Base-by-base conservation (phyloP, 2,888 invertebrate genomes). In the Eupithecia exiguata region DNA sequence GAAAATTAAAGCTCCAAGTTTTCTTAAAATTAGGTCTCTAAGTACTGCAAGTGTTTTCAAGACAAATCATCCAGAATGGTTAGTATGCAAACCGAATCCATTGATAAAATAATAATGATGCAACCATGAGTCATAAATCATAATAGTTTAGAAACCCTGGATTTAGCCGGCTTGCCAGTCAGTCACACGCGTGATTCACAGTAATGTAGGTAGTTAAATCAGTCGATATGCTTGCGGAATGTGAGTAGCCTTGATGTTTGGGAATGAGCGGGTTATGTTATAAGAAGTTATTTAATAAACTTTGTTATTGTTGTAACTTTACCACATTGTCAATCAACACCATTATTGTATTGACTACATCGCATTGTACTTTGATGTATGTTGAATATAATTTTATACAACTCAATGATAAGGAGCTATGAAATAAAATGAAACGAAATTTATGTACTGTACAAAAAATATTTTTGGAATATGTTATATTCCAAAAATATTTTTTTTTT, bases 31-130 rank as follows among this genome's bases (percentile, higher is more conserved):
- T 16, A 40, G 18, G 18, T n/a, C 2, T 46, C 18, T 1, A 16
- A 7, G 1, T 3, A 5, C 14, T 46, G 12, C 4, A 25, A 58
- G 4, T 21, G 25, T 25, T 58, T 58, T 58, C 25, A 46, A 46
- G 46, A 46, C 5, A 5, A 25, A 58, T 1, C n/a, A 3, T 9
- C 4, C 18, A 35, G 1, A 18, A 18, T 5, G 62, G 35, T 62
- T 18, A 62, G 35, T 18, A 18, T 1, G 18, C 62, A 35, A 35
- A 58, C 21, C 10, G 12, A 68, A 36, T 21, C 38, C 18, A 68
- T 58, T 36, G 70, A 67, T 76, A 7, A 67, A 71, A 25, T 62
- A 61, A 61, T 30, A 35, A 30, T 35, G 62, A 62, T 62, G 62
- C 18, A 62, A 62, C 35, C 30, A 62, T 62, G 35, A 35, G 18